phyloP scores from a whole-genome alignment of 2,888 invertebrate species.

The Acronicta leporina region DNA sequence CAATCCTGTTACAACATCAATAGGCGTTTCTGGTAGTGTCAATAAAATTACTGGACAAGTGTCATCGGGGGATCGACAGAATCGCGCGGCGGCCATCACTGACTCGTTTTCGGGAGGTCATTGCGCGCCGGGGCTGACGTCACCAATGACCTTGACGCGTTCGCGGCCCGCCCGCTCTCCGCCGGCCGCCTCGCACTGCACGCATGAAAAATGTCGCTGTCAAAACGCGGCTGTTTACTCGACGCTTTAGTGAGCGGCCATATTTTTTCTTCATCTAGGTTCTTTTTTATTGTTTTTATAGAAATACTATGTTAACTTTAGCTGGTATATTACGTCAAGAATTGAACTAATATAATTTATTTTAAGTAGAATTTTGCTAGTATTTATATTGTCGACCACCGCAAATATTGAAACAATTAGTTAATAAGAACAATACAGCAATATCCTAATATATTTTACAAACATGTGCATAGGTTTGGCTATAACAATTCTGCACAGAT shows the following conservation, averaged over 20 bases:
- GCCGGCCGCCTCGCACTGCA: slow-evolving; percentile 61
- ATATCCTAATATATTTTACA: no score
- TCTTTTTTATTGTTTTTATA: slow-evolving; percentile 9
- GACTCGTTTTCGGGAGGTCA: slow-evolving; percentile 83
- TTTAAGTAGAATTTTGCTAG: no score
- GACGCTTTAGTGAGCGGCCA: slow-evolving; percentile 36
- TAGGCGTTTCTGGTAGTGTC: slow-evolving; percentile 58
- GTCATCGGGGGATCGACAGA: slow-evolving; percentile 66
- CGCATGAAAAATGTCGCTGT: slow-evolving; percentile 75
- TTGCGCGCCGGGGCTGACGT: slow-evolving; percentile 82
- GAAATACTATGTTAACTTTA: no score
- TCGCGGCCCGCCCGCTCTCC: slow-evolving; percentile 61
- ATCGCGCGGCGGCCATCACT: slow-evolving; percentile 64
- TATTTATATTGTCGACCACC: no score
- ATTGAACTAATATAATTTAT: neutral
- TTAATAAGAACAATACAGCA: no score
- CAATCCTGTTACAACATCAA: slow-evolving; percentile 54
- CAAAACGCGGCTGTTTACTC: slow-evolving; percentile 57
- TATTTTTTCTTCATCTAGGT: slow-evolving; percentile 26
- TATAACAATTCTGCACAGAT: no score
- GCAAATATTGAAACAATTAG: no score
- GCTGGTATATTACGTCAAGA: neutral
- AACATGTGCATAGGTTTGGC: no score
- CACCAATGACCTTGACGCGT: slow-evolving; percentile 87
- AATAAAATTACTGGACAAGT: slow-evolving; percentile 70